Percentiles rank a stretch among this genome's conserved stretches.
Conservation (phyloP, 1,140 invertebrate genomes). For the Drosophila serrata region DNA sequence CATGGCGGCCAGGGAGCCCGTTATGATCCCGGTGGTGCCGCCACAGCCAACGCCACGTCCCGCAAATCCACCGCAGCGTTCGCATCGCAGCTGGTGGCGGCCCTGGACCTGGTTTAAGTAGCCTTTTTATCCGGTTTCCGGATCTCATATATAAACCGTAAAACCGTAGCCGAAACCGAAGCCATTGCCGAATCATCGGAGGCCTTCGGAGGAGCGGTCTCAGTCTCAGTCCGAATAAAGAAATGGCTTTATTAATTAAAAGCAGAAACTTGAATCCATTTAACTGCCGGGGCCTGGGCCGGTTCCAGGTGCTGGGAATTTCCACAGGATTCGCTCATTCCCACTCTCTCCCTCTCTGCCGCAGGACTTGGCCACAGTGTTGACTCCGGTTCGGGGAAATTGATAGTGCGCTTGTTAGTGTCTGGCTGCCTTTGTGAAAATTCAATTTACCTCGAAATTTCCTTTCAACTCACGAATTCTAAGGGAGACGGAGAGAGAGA, state of each 20-base stretch:
- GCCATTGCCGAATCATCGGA: background rate
- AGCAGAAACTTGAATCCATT: conserved; percentile 20
- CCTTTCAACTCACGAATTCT: background rate
- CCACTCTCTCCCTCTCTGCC: no score
- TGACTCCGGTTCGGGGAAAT: conserved; percentile 2
- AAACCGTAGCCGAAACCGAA: no score
- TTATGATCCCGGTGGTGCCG: conserved; percentile 19
- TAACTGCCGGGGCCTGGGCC: background rate
- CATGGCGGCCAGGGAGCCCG: conserved; percentile 1
- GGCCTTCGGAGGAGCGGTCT: no score
- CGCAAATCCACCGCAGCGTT: no score
- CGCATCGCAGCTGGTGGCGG: conserved; percentile 45
- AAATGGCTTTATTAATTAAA: conserved; percentile 45
- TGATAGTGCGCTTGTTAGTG: conserved; percentile 11
- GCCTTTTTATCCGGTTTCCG: background rate
- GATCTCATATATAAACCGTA: background rate
- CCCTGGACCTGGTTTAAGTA: conserved; percentile 64
- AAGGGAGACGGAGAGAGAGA: background rate
- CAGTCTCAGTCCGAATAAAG: background rate
- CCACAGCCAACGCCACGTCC: conserved; percentile 9
- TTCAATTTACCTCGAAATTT: conserved; percentile 7
- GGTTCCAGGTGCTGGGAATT: background rate
- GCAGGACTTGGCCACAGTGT: conserved; percentile 1
- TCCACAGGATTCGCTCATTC: background rate
- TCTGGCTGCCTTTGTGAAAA: background rate